phyloP scores from a whole-genome alignment of 2,888 invertebrate genomes.

The Nesidiocoris tenuis region DNA sequence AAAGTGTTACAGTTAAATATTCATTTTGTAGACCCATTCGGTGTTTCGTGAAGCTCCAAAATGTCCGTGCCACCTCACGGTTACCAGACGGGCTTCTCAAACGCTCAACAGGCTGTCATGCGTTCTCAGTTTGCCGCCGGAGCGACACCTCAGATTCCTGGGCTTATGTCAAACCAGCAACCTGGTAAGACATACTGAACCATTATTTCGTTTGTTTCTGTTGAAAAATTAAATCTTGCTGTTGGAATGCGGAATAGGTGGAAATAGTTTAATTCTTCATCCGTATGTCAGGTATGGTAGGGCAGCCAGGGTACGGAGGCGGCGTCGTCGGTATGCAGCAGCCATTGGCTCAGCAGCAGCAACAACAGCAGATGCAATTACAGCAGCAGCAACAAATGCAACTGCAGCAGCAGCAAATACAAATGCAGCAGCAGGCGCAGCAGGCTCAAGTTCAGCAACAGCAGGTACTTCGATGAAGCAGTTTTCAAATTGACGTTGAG shows the following conservation, averaged over 20 bases:
- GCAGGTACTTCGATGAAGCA: conserved; percentile 22
- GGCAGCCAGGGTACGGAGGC: conserved; percentile 56
- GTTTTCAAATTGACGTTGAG: too few species aligned
- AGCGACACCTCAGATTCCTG: conserved; percentile 62
- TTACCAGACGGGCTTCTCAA: conserved; percentile 68
- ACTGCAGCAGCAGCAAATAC: conserved; percentile 53
- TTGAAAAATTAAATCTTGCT: too few species aligned
- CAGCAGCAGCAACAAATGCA: conserved; percentile 54
- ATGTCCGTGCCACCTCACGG: conserved; percentile 75
- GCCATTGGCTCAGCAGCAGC: conserved; percentile 53
- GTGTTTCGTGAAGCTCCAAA: too few species aligned
- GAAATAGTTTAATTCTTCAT: too few species aligned
- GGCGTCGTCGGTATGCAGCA: conserved; percentile 51
- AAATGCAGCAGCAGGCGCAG: conserved; percentile 51
- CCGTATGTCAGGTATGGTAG: conserved; percentile 60
- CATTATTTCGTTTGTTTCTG: too few species aligned
- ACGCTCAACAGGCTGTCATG: conserved; percentile 63
- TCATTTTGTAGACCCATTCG: too few species aligned
- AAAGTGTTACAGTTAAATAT: too few species aligned
- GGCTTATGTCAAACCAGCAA: conserved; percentile 60
- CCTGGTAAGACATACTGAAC: conserved; percentile 49
- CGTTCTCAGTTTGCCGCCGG: conserved; percentile 65
- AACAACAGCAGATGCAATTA: conserved; percentile 53
- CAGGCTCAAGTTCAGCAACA: conserved; percentile 54
- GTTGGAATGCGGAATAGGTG: too few species aligned